Base-by-base conservation (phyloP, 1,140 invertebrate genomes). In the Lepidurus apus region DNA sequence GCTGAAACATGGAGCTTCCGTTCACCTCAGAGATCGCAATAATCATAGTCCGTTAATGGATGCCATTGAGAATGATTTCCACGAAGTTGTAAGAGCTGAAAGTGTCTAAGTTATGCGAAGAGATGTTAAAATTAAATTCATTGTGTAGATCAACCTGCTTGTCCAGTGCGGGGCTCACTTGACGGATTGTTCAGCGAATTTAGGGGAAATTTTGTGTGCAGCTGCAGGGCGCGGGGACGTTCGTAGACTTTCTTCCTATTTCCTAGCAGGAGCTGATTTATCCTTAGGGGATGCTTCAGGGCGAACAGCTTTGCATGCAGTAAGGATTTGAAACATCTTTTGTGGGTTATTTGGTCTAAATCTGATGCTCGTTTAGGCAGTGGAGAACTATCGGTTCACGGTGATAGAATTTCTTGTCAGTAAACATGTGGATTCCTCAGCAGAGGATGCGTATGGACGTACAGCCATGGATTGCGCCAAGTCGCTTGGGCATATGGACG, bases 1-100 rank as follows among this genome's bases (percentile, higher is more conserved):
- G 9, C 84, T 97, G 24, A 87, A 89, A 73, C 90, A 93, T 81
- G 95, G 95, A 1, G 93, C 93, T 0, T 93, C 90, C 76, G 93
- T 97, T n/a, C 94, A 96, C 81, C 85, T 89, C 45, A 90, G 90
- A 82, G 93, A 93, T 82, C 87, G 87, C 84, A 87, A 84, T 82
- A 79, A 83, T 26, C 81, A 88, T 73, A 89, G 90, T 0, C 87
- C 91, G 1, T 82, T 92, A 4, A 85, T 87, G 24, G 88, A 90
- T 79, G 91, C 91, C 1, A 86, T 92, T n/a, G 84, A 89, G 65
- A 85, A 86, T 77, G 88, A 91, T 83, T 85, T 86, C 78, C 85
- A 90, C 77, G 88, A 89, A 80, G 89, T 91, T 44, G 78, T 79
- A 79, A 26, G 74, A 11, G 13, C 7, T 26, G 8, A 73, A 73